Evolutionary conservation across 2,888 invertebrate genomes (phyloP).

Genomic region (Xylocampa areola): DNA sequence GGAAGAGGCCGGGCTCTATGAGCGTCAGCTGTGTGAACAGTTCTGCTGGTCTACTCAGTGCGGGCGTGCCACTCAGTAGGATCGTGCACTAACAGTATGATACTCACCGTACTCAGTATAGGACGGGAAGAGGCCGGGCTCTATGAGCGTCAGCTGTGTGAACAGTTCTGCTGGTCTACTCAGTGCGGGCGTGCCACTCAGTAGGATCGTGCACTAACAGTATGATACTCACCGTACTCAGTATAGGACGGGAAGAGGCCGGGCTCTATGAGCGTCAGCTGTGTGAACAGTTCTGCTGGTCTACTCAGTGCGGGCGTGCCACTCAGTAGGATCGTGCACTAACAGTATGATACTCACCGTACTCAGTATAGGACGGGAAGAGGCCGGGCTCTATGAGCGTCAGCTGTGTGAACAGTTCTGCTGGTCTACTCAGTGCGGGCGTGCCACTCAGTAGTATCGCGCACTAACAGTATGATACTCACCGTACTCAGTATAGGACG

Average conservation of each 20-base stretch:
- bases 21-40: background rate
- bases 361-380: conserved; percentile 91
- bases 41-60: conserved; percentile 11
- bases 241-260: conserved; percentile 91
- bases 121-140: conserved; percentile 91
- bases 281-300: conserved; percentile 96
- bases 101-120: conserved; percentile 90
- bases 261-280: conserved; percentile 93
- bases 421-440: conserved; percentile 97
- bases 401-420: conserved; percentile 96
- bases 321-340: conserved; percentile 94
- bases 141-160: conserved; percentile 94
- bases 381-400: conserved; percentile 92
- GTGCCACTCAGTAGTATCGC: conserved; percentile 97
- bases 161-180: conserved; percentile 97
- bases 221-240: conserved; percentile 89
- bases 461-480: conserved; percentile 90
- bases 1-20: too few relatives aligned
- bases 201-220: conserved; percentile 92
- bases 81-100: too few relatives aligned
- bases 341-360: conserved; percentile 89
- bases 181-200: conserved; percentile 98
- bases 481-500: too few relatives aligned
- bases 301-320: conserved; percentile 98
- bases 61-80: conserved; percentile 20